These are phyloP conservation scores for Sorex araneus DNA, from an alignment of 2,113 vertebrate species.

Conservation along the genomic window DNA sequence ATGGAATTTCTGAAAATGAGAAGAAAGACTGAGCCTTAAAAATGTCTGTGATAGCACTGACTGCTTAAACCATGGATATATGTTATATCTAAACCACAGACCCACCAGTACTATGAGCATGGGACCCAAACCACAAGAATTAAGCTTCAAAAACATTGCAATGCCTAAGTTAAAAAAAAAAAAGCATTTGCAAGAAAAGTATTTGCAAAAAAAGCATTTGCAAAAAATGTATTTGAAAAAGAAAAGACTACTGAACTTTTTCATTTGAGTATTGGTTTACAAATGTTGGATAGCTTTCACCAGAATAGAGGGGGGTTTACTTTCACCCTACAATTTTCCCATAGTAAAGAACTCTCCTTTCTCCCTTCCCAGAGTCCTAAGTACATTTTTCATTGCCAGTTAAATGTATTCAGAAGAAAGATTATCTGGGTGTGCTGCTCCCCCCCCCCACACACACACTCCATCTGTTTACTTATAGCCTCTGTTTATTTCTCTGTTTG, in stretches of 20 bases:
- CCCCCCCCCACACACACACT: neutral
- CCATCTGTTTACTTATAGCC: slow-evolving; percentile 3
- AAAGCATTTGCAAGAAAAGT: too few species aligned
- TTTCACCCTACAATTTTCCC: neutral
- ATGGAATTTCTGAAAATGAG: neutral
- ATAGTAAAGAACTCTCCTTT: neutral
- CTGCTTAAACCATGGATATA: too few species aligned
- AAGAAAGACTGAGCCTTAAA: neutral
- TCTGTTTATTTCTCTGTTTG: slow-evolving; percentile 40
- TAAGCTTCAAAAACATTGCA: too few species aligned
- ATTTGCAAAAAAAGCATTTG: too few species aligned
- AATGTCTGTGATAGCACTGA: neutral
- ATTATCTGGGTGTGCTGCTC: neutral
- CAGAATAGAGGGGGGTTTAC: neutral
- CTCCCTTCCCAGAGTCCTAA: neutral
- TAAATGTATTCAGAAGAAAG: neutral
- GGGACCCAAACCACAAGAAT: too few species aligned
- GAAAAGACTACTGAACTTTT: neutral
- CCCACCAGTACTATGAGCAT: too few species aligned
- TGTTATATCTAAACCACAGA: too few species aligned
- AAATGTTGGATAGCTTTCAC: neutral
- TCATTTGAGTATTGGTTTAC: neutral
- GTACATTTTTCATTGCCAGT: neutral
- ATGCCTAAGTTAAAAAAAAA: too few species aligned
- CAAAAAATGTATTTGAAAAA: too few species aligned